Evolutionary conservation across 2,113 vertebrate genomes (phyloP).

Genomic region (Zapus hudsonius): DNA sequence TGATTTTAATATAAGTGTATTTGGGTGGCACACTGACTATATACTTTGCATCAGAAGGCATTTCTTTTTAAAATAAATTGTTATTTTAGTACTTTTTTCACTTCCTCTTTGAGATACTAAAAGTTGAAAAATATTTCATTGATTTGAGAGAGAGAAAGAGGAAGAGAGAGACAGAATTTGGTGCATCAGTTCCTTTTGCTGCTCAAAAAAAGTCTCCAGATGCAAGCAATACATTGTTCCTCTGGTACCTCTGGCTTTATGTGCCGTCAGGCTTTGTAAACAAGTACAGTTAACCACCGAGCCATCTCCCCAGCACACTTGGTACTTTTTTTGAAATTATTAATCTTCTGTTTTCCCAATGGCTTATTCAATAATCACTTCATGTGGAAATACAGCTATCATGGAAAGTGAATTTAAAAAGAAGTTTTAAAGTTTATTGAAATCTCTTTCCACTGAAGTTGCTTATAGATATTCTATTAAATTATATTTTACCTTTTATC

Average conservation of each 20-base stretch:
- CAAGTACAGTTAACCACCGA: too few relatives aligned
- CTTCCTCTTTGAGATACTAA: not conserved
- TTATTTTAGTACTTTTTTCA: not conserved
- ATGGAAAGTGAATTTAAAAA: too few relatives aligned
- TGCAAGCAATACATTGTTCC: too few relatives aligned
- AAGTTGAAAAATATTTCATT: too few relatives aligned
- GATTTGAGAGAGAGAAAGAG: too few relatives aligned
- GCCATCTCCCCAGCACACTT: not conserved
- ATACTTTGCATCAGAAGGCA: not conserved
- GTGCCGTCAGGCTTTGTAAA: too few relatives aligned
- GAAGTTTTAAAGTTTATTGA: constrained; percentile 16
- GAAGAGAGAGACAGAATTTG: too few relatives aligned
- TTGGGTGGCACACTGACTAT: not conserved
- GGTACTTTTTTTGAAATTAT: constrained; percentile 23
- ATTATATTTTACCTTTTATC: constrained; percentile 11
- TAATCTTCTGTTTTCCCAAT: not conserved
- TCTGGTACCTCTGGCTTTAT: too few relatives aligned
- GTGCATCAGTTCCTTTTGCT: too few relatives aligned
- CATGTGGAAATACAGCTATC: too few relatives aligned
- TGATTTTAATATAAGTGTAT: constrained; percentile 16
- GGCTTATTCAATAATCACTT: constrained; percentile 19
- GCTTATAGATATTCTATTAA: constrained; percentile 43
- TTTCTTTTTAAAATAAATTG: not conserved
- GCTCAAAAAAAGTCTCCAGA: too few relatives aligned
- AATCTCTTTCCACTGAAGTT: not conserved